Percentiles rank a stretch among this genome's conserved stretches.
These are phyloP conservation scores for Toxotes chatareus DNA, from an alignment of 2,113 vertebrate species.

Conservation along the genomic window DNA sequence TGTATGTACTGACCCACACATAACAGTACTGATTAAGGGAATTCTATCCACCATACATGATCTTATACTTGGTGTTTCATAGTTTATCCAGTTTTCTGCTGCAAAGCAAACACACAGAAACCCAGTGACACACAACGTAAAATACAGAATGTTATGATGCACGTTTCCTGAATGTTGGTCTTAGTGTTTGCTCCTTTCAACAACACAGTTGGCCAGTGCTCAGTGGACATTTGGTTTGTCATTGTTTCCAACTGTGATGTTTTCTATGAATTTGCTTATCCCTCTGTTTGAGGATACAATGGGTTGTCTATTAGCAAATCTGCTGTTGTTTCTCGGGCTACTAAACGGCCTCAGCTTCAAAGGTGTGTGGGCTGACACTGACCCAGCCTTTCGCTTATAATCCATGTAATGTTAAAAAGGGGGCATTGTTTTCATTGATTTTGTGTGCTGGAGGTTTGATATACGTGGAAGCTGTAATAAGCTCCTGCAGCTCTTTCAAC, in stretches of 20 bases:
- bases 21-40: background rate
- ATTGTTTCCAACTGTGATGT: too few relatives aligned
- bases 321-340: background rate
- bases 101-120: too few relatives aligned
- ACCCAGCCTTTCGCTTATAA: background rate
- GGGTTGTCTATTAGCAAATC: background rate
- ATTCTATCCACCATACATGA: background rate
- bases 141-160: too few relatives aligned
- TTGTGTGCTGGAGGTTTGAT: background rate
- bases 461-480: background rate
- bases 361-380: background rate
- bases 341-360: background rate
- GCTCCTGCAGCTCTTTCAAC: background rate
- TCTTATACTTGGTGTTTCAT: too few relatives aligned
- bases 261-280: background rate
- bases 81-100: too few relatives aligned
- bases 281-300: background rate
- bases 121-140: too few relatives aligned
- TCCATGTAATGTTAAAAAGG: background rate
- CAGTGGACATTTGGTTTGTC: background rate
- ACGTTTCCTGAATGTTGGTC: background rate
- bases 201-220: background rate
- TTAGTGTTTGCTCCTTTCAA: background rate
- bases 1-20: conserved; percentile 6
- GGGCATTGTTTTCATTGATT: background rate